Evolutionary conservation across 2,113 vertebrate species (phyloP).

Genomic region (Tamias sibiricus): DNA sequence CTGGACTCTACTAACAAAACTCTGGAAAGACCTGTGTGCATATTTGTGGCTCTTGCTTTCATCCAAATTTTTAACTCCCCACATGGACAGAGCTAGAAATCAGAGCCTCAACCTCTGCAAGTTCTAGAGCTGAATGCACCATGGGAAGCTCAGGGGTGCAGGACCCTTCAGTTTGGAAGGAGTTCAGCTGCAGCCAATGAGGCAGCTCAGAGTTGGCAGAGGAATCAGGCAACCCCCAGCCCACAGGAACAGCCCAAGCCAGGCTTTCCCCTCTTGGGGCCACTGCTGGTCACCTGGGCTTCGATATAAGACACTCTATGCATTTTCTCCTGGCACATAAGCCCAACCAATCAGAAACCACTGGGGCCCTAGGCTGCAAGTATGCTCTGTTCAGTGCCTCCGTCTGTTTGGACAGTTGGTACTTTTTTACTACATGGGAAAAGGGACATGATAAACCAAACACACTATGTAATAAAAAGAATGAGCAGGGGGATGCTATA

Average conservation of each 20-base stretch:
- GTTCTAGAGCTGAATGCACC: not conserved
- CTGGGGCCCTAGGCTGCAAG: not conserved
- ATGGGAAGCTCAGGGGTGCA: accelerated
- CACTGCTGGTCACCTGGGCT: not conserved
- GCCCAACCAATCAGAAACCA: not conserved
- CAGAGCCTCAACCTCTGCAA: not conserved
- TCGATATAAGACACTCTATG: not conserved
- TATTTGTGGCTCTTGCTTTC: not conserved
- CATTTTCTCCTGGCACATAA: not conserved
- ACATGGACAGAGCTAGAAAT: not conserved
- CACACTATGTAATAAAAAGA: not conserved
- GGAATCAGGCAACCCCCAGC: not conserved
- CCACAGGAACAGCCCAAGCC: not conserved
- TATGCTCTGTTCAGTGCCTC: not conserved
- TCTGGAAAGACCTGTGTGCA: not conserved
- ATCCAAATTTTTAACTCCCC: not conserved
- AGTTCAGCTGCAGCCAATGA: not conserved
- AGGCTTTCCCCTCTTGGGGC: not conserved
- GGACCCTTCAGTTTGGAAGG: not conserved
- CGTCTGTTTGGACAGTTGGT: not conserved
- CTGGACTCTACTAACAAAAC: not conserved
- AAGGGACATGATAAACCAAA: not conserved
- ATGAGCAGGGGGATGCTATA: too few relatives aligned
- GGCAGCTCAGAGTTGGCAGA: not conserved
- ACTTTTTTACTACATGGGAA: not conserved